Conservation (phyloP, 2,113 vertebrate species). For the Forbesichthys papilliferus region DNA sequence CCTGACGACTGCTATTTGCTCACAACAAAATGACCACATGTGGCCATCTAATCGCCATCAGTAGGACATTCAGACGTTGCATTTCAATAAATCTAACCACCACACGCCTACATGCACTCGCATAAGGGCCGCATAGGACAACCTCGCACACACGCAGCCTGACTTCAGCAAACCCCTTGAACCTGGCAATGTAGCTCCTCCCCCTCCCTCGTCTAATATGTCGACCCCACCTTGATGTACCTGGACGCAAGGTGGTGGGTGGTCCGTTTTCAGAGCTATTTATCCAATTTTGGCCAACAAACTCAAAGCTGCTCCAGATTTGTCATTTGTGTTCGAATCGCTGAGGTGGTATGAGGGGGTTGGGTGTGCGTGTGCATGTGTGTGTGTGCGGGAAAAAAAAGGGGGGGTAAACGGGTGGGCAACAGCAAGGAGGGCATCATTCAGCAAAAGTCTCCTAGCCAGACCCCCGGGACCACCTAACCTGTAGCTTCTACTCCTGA, state of each 20-base stretch:
- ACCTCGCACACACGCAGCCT: constrained; percentile 21
- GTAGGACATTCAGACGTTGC: constrained; percentile 6
- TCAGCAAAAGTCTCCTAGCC: constrained; percentile 74
- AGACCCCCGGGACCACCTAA: constrained; percentile 85
- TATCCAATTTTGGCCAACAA: constrained; percentile 68
- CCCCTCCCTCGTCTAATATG: constrained; percentile 50
- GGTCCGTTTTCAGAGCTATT: constrained; percentile 68
- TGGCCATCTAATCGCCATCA: constrained; percentile 3
- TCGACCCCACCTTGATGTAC: constrained; percentile 69
- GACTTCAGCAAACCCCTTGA: constrained; percentile 24
- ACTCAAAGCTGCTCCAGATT: constrained; percentile 53
- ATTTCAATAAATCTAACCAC: too few relatives aligned
- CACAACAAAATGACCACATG: constrained; percentile 35
- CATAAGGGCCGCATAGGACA: constrained; percentile 4
- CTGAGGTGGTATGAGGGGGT: constrained; percentile 34
- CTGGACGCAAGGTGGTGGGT: constrained; percentile 71
- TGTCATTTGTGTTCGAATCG: constrained; percentile 61
- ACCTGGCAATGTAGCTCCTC: constrained; percentile 40
- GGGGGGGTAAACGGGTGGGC: constrained; percentile 41
- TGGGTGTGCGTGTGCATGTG: too few relatives aligned
- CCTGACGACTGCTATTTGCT: constrained; percentile 30
- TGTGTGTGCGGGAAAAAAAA: too few relatives aligned
- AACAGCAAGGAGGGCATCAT: constrained; percentile 66
- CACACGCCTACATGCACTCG: neutral
- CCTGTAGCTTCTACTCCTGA: constrained; percentile 79